Evolutionary conservation across 2,888 invertebrate genomes (phyloP).

Genomic region (Hylaea fasciaria): DNA sequence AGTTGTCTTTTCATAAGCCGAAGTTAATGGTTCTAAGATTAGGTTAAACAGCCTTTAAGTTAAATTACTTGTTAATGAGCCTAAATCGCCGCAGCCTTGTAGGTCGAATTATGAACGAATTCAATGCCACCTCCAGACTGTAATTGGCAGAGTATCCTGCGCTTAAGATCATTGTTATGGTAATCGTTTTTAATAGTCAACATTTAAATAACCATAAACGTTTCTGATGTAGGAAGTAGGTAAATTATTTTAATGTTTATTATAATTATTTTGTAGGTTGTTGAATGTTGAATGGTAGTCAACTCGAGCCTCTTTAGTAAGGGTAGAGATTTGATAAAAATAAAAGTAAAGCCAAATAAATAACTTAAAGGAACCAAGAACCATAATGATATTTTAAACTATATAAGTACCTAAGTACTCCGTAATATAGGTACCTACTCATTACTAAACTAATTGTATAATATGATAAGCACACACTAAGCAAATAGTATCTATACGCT

Average conservation of each 20-base stretch:
- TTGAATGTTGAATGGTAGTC: neutral
- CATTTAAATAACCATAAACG: conserved; percentile 28
- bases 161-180: conserved; percentile 35
- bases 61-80: conserved; percentile 14
- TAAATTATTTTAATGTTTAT: conserved; percentile 7
- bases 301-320: neutral
- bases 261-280: neutral
- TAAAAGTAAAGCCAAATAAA: neutral
- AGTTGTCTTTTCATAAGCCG: conserved; percentile 5
- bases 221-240: conserved; percentile 30
- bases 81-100: conserved; percentile 34
- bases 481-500: too few species aligned
- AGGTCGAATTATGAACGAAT: conserved; percentile 29
- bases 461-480: too few species aligned
- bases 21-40: conserved; percentile 15
- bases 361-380: too few species aligned
- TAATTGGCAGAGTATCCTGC: conserved; percentile 36
- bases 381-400: too few species aligned
- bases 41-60: conserved; percentile 10
- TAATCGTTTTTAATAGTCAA: conserved; percentile 27
- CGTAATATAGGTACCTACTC: too few species aligned
- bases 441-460: too few species aligned
- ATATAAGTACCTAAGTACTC: too few species aligned
- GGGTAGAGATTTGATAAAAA: neutral
- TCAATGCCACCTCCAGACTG: conserved; percentile 34